Evolutionary conservation across 1,140 invertebrate species (phyloP).

Genomic region (Drosophila ogumai): DNA sequence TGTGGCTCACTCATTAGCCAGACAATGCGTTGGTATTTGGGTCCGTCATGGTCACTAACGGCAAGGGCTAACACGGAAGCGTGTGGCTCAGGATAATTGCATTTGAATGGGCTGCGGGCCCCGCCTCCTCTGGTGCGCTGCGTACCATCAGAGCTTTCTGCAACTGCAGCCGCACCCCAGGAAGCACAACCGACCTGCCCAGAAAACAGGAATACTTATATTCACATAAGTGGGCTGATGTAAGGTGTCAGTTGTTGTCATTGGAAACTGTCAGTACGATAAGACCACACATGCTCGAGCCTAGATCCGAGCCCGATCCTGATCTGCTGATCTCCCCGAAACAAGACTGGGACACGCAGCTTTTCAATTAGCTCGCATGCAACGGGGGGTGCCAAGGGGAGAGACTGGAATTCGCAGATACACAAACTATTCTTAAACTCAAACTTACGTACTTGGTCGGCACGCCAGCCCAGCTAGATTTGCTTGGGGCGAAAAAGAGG

Average conservation of each 20-base stretch:
- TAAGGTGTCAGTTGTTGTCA: conserved; percentile 65
- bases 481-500: neutral
- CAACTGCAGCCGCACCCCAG: neutral
- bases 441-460: conserved; percentile 47
- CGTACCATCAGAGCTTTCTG: neutral
- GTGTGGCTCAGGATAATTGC: conserved; percentile 13
- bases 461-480: neutral
- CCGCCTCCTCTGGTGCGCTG: neutral
- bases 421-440: conserved; percentile 47
- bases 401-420: conserved; percentile 48
- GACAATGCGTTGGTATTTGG: conserved; percentile 47
- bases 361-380: conserved; percentile 71
- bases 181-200: neutral
- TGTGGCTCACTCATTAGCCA: conserved; percentile 42
- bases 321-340: too few relatives aligned
- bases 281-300: conserved; percentile 54
- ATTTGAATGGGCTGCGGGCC: neutral
- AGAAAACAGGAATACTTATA: neutral
- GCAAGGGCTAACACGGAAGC: conserved; percentile 14
- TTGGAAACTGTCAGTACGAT: conserved; percentile 58
- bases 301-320: neutral
- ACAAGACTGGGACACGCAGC: conserved; percentile 45
- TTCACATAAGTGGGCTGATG: conserved; percentile 43
- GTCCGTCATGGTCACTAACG: conserved; percentile 22
- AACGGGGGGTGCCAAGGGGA: neutral